These are phyloP conservation scores for Mythimna loreyi DNA, from an alignment of 2,888 invertebrate genomes.

Conservation along the genomic window DNA sequence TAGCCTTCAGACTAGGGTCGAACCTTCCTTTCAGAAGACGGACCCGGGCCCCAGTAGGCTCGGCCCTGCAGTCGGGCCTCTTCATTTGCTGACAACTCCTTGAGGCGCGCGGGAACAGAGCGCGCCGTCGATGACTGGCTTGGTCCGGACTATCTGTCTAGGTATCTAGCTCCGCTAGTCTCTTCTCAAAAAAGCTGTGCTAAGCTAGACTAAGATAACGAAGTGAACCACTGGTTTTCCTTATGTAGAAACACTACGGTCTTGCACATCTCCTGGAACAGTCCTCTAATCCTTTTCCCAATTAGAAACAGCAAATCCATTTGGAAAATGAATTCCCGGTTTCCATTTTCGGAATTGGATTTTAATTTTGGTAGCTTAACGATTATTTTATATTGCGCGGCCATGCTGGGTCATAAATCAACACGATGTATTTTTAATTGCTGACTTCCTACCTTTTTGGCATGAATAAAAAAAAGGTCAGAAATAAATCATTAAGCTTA, in stretches of 20 bases:
- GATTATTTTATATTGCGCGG: conserved; percentile 45
- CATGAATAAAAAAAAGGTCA: conserved; percentile 27
- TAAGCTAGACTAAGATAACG: neutral
- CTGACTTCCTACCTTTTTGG: conserved; percentile 16
- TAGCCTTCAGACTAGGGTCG: no score
- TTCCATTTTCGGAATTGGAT: conserved; percentile 42
- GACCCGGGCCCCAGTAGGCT: no score
- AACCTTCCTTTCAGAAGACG: no score
- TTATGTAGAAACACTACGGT: neutral
- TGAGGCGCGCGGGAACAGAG: no score
- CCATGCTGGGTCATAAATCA: conserved; percentile 41
- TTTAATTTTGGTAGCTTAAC: conserved; percentile 48
- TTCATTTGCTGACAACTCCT: no score
- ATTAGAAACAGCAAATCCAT: conserved; percentile 16
- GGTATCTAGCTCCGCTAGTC: neutral
- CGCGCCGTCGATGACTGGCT: no score
- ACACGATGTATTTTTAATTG: conserved; percentile 52
- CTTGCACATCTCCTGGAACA: neutral
- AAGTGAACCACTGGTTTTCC: neutral
- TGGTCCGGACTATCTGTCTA: no score
- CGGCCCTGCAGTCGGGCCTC: no score
- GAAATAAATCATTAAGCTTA: conserved; percentile 17
- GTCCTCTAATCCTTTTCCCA: conserved; percentile 17
- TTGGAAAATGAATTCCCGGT: conserved; percentile 18
- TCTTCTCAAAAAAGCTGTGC: neutral